phyloP scores from a whole-genome alignment of 2,888 invertebrate species.

The Cheilosia urbana region DNA sequence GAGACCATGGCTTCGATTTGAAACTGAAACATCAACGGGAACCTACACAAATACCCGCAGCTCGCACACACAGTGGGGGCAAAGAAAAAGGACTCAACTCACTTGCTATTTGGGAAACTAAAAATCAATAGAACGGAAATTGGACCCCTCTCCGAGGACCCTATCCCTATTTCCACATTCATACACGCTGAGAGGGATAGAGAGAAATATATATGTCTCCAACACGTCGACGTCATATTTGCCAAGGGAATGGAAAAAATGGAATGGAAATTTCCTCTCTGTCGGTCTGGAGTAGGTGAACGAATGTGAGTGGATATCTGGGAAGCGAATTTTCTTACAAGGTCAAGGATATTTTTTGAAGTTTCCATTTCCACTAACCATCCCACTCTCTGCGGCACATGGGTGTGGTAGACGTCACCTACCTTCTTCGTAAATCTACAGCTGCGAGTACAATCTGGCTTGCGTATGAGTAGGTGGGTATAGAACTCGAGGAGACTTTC shows the following conservation, averaged over 20 bases:
- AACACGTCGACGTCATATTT: slow-evolving; percentile 34
- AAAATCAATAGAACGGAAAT: slow-evolving; percentile 72
- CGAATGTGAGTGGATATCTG: slow-evolving; percentile 29
- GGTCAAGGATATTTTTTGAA: slow-evolving; percentile 71
- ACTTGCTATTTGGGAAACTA: slow-evolving; percentile 48
- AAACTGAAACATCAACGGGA: slow-evolving; percentile 60
- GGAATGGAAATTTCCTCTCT: slow-evolving; percentile 42
- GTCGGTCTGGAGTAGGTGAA: slow-evolving; percentile 36
- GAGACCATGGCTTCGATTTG: slow-evolving; percentile 10
- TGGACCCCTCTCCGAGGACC: slow-evolving; percentile 54
- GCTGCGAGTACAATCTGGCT: neutral
- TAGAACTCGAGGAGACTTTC: slow-evolving; percentile 45
- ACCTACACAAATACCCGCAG: slow-evolving; percentile 18
- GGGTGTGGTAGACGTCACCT: slow-evolving; percentile 44
- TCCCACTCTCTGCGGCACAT: slow-evolving; percentile 38
- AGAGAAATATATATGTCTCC: slow-evolving; percentile 29
- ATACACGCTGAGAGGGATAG: neutral
- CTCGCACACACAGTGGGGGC: neutral
- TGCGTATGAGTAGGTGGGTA: neutral
- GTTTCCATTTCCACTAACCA: slow-evolving; percentile 62
- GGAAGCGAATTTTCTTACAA: slow-evolving; percentile 64
- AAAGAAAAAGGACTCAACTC: slow-evolving; percentile 32
- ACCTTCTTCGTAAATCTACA: neutral
- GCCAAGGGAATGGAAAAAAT: slow-evolving; percentile 20
- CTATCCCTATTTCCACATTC: slow-evolving; percentile 10